phyloP scores from a whole-genome alignment of 2,797 vertebrate genomes.

The Heliangelus exortis region DNA sequence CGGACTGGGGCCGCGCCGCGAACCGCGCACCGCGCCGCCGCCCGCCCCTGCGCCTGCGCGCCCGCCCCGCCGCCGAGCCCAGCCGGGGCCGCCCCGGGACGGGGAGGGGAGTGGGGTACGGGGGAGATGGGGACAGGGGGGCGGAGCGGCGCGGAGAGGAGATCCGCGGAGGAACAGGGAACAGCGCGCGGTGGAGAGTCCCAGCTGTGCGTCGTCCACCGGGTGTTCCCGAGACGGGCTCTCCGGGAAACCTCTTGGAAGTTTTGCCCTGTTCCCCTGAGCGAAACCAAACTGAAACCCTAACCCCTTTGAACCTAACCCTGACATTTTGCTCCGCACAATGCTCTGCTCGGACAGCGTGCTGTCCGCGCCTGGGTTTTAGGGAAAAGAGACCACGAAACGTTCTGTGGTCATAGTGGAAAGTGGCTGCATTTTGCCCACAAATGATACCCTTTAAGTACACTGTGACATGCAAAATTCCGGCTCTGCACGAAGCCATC shows the following conservation, averaged over 20 bases:
- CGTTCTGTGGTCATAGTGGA: fast-evolving
- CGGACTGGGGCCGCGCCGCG: conserved; percentile 79
- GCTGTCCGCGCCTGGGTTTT: neutral
- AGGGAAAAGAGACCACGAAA: fast-evolving
- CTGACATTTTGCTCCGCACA: fast-evolving
- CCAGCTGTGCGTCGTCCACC: neutral
- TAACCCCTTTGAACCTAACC: neutral
- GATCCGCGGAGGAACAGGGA: too few species aligned
- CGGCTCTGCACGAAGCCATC: neutral
- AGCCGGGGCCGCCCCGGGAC: neutral
- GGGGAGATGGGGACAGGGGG: neutral
- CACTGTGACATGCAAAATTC: neutral
- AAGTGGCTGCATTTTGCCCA: neutral
- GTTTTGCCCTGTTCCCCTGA: neutral
- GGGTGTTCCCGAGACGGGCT: too few species aligned
- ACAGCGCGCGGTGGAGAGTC: neutral
- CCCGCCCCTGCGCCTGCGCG: conserved; percentile 59
- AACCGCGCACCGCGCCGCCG: conserved; percentile 54
- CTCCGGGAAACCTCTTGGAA: neutral
- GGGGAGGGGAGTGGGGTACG: neutral
- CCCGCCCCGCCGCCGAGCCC: neutral
- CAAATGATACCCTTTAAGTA: neutral
- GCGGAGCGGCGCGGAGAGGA: too few species aligned
- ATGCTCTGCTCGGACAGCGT: fast-evolving
- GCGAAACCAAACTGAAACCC: fast-evolving